Conservation (phyloP, 2,113 vertebrate species). For the Fulica atra region DNA sequence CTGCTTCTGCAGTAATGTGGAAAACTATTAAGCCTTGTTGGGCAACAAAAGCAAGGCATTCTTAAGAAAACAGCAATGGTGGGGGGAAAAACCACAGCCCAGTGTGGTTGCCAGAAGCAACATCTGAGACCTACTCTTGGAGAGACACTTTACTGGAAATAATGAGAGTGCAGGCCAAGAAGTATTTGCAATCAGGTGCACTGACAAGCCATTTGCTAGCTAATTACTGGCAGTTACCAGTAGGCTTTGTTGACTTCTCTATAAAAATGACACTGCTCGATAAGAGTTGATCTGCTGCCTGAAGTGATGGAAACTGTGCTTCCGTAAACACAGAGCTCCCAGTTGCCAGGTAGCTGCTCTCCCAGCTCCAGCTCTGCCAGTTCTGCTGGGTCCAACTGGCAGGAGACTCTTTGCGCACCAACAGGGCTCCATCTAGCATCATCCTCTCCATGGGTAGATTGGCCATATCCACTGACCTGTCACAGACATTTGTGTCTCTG, state of each 20-base stretch:
- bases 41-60: background rate
- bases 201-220: background rate
- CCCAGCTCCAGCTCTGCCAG: background rate
- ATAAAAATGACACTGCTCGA: background rate
- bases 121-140: background rate
- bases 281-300: background rate
- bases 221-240: background rate
- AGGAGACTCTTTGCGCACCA: background rate
- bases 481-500: background rate
- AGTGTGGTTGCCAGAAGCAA: background rate
- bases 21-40: background rate
- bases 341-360: background rate
- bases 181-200: background rate
- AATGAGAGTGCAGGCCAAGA: background rate
- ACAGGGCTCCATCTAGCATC: background rate
- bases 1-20: rapidly evolving
- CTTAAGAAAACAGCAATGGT: background rate
- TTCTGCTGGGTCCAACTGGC: background rate
- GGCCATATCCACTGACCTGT: background rate
- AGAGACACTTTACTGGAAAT: background rate
- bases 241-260: background rate
- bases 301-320: background rate
- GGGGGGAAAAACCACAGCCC: background rate
- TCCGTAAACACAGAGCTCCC: background rate
- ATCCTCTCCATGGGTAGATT: background rate